Base-by-base conservation (phyloP, 1,140 invertebrate species). In the Dufourea novaeangliae region DNA sequence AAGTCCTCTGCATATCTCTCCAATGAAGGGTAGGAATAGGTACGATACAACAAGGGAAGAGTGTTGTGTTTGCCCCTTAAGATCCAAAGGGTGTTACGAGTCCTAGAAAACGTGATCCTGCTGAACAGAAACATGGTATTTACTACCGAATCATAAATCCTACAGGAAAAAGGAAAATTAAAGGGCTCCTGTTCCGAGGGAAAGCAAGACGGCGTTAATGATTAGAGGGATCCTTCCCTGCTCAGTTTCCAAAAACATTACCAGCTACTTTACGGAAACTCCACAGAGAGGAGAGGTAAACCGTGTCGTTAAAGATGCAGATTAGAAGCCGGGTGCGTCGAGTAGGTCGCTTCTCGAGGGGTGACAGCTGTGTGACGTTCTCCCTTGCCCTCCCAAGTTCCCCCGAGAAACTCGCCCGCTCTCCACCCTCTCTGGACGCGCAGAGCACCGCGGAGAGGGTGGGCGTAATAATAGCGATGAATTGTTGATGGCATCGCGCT, bases 401-500 rank as follows among this genome's bases (percentile, higher is more conserved):
- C n/a, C 17, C 72, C 44, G 44, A 46, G 44, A 6, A 27, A n/a
- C n/a, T 32, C 12, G 10, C 2, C 27, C 12, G 17, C 6, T 44
- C 54, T 37, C 50, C 22, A n/a, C 17, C 61, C n/a, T 14, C 41
- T 44, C n/a, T 44, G 32, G 25, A 39, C 69, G 66, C 77, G 68
- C 27, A 52, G 80, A 69, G 64, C 44, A 52, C 46, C 67, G 83
- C 83, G n/a, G n/a, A n/a, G 77, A 85, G 78, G 52, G 82, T 64
- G 73, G 76, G 79, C 63, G 86, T 87, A 86, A 87, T 87, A 87
- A 87, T 87, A 87, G 86, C 86, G 86, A 87, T 87, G 86, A 87
- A 87, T 87, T 87, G 86, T 87, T 87, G 86, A 87, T 87, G 79
- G 79, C 70, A 77, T 78, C 84, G 72, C 34, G 64, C 83, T 84